Conservation (phyloP, 2,797 vertebrate genomes). For the Fistularia tabacaria region DNA sequence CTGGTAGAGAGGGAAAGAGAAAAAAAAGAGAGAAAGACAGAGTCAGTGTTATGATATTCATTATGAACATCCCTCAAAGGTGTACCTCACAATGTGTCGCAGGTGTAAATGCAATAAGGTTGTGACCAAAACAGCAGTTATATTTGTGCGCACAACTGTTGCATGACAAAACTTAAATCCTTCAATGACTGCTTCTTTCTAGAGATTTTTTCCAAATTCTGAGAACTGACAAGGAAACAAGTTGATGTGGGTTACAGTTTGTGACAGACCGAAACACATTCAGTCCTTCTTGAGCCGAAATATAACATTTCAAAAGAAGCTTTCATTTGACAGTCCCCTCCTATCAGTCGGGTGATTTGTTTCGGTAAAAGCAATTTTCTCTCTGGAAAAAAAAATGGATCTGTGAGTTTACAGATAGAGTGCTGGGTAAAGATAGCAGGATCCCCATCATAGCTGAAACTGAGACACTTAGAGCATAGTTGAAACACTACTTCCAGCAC, state of each 20-base stretch:
- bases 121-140: not conserved
- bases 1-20: constrained; percentile 50
- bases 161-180: not conserved
- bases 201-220: not conserved
- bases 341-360: constrained; percentile 42
- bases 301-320: constrained; percentile 13
- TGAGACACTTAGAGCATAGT: constrained; percentile 26
- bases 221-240: not conserved
- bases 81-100: not conserved
- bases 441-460: constrained; percentile 22
- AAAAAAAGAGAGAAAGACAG: constrained; percentile 22
- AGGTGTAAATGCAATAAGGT: constrained; percentile 27
- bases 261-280: constrained; percentile 2
- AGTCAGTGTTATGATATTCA: constrained; percentile 37
- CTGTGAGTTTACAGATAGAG: constrained; percentile 40
- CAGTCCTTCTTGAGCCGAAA: not conserved
- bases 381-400: constrained; percentile 3
- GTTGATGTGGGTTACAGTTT: not conserved
- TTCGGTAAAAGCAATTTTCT: constrained; percentile 46
- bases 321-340: constrained; percentile 23
- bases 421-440: constrained; percentile 36
- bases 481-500: constrained; percentile 17
- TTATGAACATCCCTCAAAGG: constrained; percentile 41
- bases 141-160: constrained; percentile 2
- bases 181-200: not conserved